Evolutionary conservation across 2,797 vertebrate species (phyloP), one percentile per base, ranked within the genome.

Genomic region (Chaetophractus vellerosus): DNA sequence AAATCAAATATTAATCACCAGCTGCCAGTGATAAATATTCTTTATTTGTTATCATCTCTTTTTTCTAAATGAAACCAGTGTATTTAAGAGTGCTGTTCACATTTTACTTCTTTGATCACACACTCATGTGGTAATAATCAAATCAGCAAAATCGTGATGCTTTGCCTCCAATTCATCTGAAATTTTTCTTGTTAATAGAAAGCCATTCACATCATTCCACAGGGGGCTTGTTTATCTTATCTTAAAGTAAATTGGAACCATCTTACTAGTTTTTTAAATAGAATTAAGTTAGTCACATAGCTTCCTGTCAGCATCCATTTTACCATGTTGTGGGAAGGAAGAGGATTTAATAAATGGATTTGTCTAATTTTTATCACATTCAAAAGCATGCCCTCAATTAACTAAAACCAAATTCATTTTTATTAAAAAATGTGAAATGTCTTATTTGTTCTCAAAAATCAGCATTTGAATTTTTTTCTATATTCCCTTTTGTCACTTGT

Each of bases 1-100:
- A 97, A 97, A 97, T 96, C 93, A 96, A 97, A 96, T 98, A 96
- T 95, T 96, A 97, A 95, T 96, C 93, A 90, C 28, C 84, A 88
- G 66, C 88, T 97, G 59, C 68, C 83, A 93, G 45, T 68, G 86
- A 96, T 96, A 94, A 96, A 97, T 90, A 95, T 61, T 92, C 89
- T 93, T 96, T 96, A 93, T 95, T 88, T 97, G 86, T 97, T 97
- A 92, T 89, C 69, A 93, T 96, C 91, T 93, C 83, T 93, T 97
- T 93, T 97, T 96, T 95, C 96, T 97, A 96, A 96, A 95, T 96
- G 88, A 96, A 96, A 55, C 72, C 94, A 33, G 93, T 96, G 36
- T 92, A 89, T 94, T 97, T 1, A 28, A 79, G 71, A 33, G 50
- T 82, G 84, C 76, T 94, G 78, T 96, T 96, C 57, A 75, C 61